Evolutionary conservation across 1,140 invertebrate species (phyloP), one percentile per base, ranked within the genome.

Genomic region (Eurosta solidaginis): DNA sequence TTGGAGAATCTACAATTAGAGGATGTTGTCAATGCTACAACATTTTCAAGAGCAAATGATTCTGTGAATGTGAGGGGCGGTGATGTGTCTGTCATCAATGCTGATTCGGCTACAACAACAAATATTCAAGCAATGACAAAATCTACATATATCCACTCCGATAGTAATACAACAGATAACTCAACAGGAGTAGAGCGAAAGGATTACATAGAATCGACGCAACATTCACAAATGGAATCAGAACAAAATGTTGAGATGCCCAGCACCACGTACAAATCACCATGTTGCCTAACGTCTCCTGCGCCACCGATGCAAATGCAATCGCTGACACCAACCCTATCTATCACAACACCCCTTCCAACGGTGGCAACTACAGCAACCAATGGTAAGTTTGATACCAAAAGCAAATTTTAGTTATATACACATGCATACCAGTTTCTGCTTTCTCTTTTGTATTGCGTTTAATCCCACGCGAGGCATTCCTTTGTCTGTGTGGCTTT

Each of bases 1-100:
- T 68, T 85, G 81, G 84, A 85, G 82, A 84, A 85, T 78, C 45
- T 76, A 33, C 79, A 77, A 59, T 45, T 85, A 22, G 83, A 85
- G 73, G 83, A 85, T 68, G 59, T 42, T 33, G 59, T 68, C 33
- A 79, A 83, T 81, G 9, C 80, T 85, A 47, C 81, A 80, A 49
- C 82, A 85, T 76, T 81, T 85, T 78, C 84, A 85, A 68, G 29
- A 33, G 80, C 73, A 12, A 81, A 50, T 74, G 75, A 74, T 29
- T 54, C 14, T 82, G 81, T 25, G 44, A 76, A 29, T 79, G 79
- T 44, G 77, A 81, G 77, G 78, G 77, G 63, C 82, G 81, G 54
- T 54, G 83, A 78, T 74, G 84, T n/a, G 81, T 7, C 80, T 85
- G 44, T 85, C 20, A 40, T 33, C 1, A 68, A n/a, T 6, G 33